These are phyloP conservation scores for Saccostrea glomerata DNA, from an alignment of 1,140 invertebrate genomes.

Conservation along the genomic window DNA sequence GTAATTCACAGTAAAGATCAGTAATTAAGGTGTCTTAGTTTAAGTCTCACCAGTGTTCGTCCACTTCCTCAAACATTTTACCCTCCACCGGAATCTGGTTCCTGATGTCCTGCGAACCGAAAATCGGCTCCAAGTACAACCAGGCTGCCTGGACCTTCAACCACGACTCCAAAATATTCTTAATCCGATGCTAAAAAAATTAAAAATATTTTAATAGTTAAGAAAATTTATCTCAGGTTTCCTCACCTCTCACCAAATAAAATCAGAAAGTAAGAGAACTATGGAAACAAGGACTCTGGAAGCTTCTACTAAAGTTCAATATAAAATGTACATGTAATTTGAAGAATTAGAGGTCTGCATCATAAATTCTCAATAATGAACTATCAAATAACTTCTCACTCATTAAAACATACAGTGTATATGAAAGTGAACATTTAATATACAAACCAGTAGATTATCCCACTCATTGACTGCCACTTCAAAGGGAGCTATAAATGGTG, in stretches of 20 bases:
- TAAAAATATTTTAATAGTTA: no score
- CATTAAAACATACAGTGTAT: neutral
- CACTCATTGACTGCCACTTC: slow-evolving; percentile 82
- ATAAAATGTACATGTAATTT: no score
- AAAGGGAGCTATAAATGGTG: slow-evolving; percentile 79
- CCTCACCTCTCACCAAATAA: neutral
- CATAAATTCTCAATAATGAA: neutral
- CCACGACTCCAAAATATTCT: slow-evolving; percentile 78
- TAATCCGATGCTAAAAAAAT: slow-evolving; percentile 79
- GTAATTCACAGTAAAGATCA: no score
- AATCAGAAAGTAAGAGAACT: neutral
- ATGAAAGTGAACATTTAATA: neutral
- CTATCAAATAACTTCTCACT: neutral
- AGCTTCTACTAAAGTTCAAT: no score
- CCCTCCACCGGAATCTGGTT: slow-evolving; percentile 79
- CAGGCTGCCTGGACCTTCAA: slow-evolving; percentile 81
- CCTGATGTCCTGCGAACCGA: slow-evolving; percentile 79
- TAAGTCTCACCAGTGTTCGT: slow-evolving; percentile 74
- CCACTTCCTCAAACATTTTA: slow-evolving; percentile 79
- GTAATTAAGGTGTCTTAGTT: neutral
- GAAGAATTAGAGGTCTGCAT: neutral
- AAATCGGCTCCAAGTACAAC: slow-evolving; percentile 80
- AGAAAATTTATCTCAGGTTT: neutral
- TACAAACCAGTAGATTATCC: slow-evolving; percentile 73
- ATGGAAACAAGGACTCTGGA: no score